Conservation (phyloP, 64 coral and sea anemone genomes). For the Stichodactyla helianthus region DNA sequence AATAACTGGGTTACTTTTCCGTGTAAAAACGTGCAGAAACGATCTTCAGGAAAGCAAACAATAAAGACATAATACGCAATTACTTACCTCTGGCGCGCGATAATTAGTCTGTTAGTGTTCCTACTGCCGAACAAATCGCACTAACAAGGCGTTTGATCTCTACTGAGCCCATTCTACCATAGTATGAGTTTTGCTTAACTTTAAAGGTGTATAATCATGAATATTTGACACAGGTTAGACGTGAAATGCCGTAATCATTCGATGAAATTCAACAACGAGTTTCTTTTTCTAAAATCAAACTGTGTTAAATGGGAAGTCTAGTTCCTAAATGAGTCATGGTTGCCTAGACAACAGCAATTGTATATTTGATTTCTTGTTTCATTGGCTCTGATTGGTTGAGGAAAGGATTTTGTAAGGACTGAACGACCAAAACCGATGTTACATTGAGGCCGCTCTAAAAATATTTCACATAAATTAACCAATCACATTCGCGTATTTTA, state of each 20-base stretch:
- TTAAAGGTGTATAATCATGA: neutral
- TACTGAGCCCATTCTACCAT: neutral
- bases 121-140: neutral
- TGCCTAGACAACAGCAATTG: neutral
- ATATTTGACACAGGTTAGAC: neutral
- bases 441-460: no score
- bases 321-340: neutral
- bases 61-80: neutral
- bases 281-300: neutral
- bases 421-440: no score
- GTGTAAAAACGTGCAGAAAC: neutral
- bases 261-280: neutral
- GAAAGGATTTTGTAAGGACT: no score
- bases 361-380: neutral
- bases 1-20: neutral
- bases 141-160: neutral
- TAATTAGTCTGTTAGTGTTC: neutral
- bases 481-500: no score
- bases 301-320: neutral
- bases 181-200: neutral
- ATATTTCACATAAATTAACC: no score
- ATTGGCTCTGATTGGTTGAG: neutral
- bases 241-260: neutral
- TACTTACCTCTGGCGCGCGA: neutral
- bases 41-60: neutral